Percentiles rank a stretch among this genome's conserved stretches.
Conservation (phyloP, 2,888 invertebrate species). For the Caenorhabditis sp. region DNA sequence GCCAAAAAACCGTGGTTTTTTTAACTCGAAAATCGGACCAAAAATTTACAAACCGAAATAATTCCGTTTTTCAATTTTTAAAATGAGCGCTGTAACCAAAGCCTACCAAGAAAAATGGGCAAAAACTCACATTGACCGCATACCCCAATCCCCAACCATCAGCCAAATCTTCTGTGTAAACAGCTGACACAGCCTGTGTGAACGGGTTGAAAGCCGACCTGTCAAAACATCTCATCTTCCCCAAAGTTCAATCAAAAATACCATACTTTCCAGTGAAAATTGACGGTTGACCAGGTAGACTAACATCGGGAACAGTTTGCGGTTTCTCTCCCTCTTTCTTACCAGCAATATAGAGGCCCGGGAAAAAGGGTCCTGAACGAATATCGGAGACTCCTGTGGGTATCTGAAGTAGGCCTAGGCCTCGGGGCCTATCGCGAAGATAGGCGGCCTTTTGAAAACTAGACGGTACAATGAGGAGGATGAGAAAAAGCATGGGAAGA, state of each 20-base stretch:
- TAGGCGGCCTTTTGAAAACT: constrained; percentile 39
- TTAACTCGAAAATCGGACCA: no score
- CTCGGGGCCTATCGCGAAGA: constrained; percentile 58
- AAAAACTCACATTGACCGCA: constrained; percentile 57
- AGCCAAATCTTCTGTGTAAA: constrained; percentile 61
- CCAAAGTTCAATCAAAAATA: background rate
- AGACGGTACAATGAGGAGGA: no score
- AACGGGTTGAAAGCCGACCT: constrained; percentile 64
- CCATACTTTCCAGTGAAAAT: constrained; percentile 54
- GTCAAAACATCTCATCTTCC: background rate
- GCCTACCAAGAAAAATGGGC: no score
- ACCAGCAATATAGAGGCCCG: constrained; percentile 62
- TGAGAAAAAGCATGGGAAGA: no score
- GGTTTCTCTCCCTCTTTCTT: constrained; percentile 60
- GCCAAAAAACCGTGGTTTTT: no score
- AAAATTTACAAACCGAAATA: no score
- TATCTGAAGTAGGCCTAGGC: constrained; percentile 56
- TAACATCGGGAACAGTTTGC: constrained; percentile 56
- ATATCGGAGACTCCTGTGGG: constrained; percentile 64
- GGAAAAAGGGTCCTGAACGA: constrained; percentile 58
- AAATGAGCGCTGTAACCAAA: no score
- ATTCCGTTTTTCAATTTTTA: no score
- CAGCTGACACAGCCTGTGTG: constrained; percentile 60
- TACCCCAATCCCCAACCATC: constrained; percentile 64
- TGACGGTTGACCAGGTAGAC: constrained; percentile 58